Base-by-base conservation (phyloP, 2,888 invertebrate genomes). In the Beris chalybata region DNA sequence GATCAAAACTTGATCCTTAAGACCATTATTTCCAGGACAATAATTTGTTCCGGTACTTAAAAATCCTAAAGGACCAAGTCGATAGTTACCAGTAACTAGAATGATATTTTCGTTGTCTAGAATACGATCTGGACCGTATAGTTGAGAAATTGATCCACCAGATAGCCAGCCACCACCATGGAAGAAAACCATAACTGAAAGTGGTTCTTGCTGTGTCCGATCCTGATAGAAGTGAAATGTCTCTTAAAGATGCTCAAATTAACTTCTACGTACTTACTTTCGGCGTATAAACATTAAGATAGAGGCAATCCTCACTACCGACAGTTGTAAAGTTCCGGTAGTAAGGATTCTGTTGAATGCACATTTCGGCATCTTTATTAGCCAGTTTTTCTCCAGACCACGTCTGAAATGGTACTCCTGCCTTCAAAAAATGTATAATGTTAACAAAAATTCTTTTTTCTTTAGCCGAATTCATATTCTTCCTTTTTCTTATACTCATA, bases 221-320 rank as follows among this genome's bases (percentile, higher is more conserved):
- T 38, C 38, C 38, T 38, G 38, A 22, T 22, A 7, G 9, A 7
- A 1, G 5, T 38, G 9, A 38, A 7, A 22, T 22, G 9, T 38
- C 9, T 7, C 9, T 38, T 7, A 38, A 38, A 7, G 38, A 7
- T 38, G 9, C 38, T 3, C 9, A 38, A 5, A 38, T 38, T 38
- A 38, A 55, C 4, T 30, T 43, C 3, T 3, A 1, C 2, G 43
- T 15, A 30, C 43, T 63, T 67, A 64, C 53, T 38, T 54, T 22
- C 5, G 86, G 86, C 5, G 83, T 79, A 69, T 85, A 86, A 2
- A 86, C 83, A 82, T 94, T 94, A 4, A 95, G 80, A 71, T 91
- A 93, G 3, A 95, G 83, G 74, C 94, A 95, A 77, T 95, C 92
- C 78, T 95, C 94, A 69, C 83, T 84, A 0, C 92, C 92, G 52